Conservation (phyloP, 1,140 invertebrate species). For the Drosophila dunni region DNA sequence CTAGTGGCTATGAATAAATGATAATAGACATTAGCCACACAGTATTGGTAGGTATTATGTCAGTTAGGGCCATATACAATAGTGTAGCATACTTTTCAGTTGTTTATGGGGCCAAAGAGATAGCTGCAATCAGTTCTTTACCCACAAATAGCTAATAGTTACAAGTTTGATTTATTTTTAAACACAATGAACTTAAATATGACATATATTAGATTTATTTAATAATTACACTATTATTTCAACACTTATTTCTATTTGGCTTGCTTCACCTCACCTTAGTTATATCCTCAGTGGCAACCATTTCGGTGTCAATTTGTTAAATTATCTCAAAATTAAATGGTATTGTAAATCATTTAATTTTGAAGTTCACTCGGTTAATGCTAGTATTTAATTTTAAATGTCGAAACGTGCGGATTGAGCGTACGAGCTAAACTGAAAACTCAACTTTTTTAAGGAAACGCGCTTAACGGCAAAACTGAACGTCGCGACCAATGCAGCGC, state of each 20-base stretch:
- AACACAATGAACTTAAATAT: too few species aligned
- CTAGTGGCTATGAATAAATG: neutral
- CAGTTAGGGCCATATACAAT: neutral
- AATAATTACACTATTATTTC: neutral
- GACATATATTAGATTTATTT: neutral
- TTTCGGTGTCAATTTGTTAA: constrained; percentile 15
- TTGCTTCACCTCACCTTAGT: constrained; percentile 53
- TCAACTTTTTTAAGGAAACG: constrained; percentile 74
- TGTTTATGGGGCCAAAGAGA: neutral
- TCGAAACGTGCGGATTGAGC: constrained; percentile 69
- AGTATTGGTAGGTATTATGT: neutral
- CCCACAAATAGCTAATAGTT: neutral
- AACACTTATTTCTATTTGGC: neutral
- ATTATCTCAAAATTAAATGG: neutral
- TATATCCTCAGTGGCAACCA: constrained; percentile 68
- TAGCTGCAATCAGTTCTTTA: neutral
- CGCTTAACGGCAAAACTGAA: constrained; percentile 69
- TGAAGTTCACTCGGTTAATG: neutral
- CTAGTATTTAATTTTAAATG: constrained; percentile 38
- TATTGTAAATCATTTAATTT: constrained; percentile 7
- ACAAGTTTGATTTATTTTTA: neutral
- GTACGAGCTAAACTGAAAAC: constrained; percentile 66
- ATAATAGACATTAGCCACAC: neutral
- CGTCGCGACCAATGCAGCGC: constrained; percentile 26
- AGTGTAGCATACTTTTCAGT: constrained; percentile 30